phyloP scores from a whole-genome alignment of 1,140 invertebrate genomes.

The Drosophila athabasca region DNA sequence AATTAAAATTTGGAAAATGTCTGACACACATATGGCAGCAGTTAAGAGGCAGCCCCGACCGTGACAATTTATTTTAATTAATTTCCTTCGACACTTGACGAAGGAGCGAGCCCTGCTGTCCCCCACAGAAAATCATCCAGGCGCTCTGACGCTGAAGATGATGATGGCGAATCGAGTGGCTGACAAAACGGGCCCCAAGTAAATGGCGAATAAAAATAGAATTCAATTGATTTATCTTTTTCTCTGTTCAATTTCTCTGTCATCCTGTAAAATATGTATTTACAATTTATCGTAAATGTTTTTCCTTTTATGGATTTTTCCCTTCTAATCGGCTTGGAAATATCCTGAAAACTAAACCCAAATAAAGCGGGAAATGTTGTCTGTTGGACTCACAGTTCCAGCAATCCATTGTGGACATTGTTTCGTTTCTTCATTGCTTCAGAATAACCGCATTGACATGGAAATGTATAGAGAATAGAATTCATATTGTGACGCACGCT shows the following conservation, averaged over 20 bases:
- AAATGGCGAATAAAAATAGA: conserved; percentile 3
- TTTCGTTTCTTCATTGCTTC: conserved; percentile 8
- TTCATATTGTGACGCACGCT: conserved; percentile 9
- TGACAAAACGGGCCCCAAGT: neutral
- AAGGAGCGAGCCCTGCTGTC: conserved; percentile 24
- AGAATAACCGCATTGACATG: neutral
- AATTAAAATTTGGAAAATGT: conserved; percentile 36
- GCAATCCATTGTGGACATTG: too few species aligned
- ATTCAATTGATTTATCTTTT: neutral
- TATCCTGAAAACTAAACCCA: too few species aligned
- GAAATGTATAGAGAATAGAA: conserved; percentile 9
- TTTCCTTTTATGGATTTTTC: too few species aligned
- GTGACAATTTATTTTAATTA: conserved; percentile 52
- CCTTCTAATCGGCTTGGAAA: too few species aligned
- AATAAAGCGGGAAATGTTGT: too few species aligned
- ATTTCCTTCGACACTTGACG: conserved; percentile 58
- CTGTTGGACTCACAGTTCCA: neutral
- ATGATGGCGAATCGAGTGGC: conserved; percentile 12
- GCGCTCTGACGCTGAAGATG: conserved; percentile 9
- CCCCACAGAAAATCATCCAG: conserved; percentile 10
- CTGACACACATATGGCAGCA: conserved; percentile 19
- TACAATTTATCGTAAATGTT: too few species aligned
- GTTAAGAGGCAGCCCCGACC: conserved; percentile 13
- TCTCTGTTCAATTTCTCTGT: too few species aligned
- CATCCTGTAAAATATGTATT: too few species aligned